Evolutionary conservation across 2,797 vertebrate genomes (phyloP).

Genomic region (Eulemur coronatus): DNA sequence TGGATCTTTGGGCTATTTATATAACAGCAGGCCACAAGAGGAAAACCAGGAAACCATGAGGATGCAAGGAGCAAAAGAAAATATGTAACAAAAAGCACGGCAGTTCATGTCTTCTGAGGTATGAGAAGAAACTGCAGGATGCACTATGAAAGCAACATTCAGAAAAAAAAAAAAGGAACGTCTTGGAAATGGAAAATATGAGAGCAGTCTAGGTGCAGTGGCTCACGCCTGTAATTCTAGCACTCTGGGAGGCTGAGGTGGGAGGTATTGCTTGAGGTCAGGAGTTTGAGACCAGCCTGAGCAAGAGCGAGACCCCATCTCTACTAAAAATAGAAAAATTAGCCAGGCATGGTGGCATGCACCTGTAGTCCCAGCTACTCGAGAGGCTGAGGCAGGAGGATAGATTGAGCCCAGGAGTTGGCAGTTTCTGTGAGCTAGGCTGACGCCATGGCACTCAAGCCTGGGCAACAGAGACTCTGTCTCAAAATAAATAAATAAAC

Average conservation of each 20-base stretch:
- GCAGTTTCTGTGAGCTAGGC: no score
- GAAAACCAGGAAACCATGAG: background rate
- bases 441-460: no score
- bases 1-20: background rate
- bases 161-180: background rate
- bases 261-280: background rate
- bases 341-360: no score
- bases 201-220: background rate
- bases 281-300: no score
- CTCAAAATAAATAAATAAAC: no score
- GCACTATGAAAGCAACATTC: background rate
- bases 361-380: no score
- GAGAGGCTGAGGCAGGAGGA: no score
- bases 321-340: no score
- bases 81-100: background rate
- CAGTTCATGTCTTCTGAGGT: background rate
- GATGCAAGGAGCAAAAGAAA: background rate
- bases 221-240: background rate
- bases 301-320: no score
- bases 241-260: background rate
- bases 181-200: background rate
- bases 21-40: background rate
- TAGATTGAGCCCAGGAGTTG: no score
- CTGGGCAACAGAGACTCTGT: no score
- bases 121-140: background rate